Percentiles rank a stretch among this genome's conserved stretches.
phyloP scores from a whole-genome alignment of 2,113 vertebrate species.

The Melozone crissalis region DNA sequence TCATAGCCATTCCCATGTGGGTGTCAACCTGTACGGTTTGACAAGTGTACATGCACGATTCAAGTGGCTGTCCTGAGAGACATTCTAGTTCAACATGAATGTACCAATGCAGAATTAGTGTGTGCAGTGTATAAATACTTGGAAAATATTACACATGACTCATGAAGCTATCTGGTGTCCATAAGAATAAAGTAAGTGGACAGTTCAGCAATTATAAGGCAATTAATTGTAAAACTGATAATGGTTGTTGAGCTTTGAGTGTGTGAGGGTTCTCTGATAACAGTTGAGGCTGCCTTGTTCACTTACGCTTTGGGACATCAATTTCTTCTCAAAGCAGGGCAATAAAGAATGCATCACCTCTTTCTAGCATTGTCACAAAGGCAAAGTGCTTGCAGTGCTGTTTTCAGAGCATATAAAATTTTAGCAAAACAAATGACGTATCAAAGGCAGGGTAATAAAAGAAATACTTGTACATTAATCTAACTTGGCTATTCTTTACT shows the following conservation, averaged over 20 bases:
- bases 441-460: not conserved
- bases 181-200: not conserved
- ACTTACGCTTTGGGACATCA: not conserved
- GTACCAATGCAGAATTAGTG: not conserved
- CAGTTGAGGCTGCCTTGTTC: not conserved
- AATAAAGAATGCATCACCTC: not conserved
- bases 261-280: not conserved
- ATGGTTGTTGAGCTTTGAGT: not conserved
- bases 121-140: not conserved
- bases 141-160: not conserved
- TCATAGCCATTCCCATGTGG: not conserved
- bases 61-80: not conserved
- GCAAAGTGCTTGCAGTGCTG: not conserved
- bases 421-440: not conserved
- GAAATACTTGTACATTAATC: not conserved
- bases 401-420: not conserved
- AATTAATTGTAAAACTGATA: not conserved
- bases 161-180: not conserved
- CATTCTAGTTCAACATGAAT: not conserved
- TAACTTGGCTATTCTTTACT: not conserved
- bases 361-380: not conserved
- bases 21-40: not conserved
- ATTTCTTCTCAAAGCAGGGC: not conserved
- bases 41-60: not conserved
- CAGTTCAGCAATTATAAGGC: not conserved